Conservation (phyloP, 2,797 vertebrate genomes). For the Peromyscus nudipes region DNA sequence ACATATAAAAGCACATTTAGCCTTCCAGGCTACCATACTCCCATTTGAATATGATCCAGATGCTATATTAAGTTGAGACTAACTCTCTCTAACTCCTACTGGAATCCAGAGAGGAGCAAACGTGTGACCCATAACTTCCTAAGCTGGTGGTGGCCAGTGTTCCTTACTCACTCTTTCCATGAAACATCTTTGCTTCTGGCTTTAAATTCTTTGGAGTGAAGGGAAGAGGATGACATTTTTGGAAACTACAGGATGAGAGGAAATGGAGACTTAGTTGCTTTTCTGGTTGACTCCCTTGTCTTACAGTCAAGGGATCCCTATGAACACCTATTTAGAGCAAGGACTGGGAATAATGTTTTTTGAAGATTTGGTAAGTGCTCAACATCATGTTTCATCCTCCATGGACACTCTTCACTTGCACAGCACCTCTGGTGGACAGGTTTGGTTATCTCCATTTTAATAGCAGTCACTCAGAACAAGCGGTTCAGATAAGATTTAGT, state of each 20-base stretch:
- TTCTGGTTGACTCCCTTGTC: neutral
- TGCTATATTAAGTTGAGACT: neutral
- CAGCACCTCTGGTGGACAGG: neutral
- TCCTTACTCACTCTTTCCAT: neutral
- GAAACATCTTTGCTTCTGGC: neutral
- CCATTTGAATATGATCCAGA: conserved; percentile 15
- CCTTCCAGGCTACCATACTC: neutral
- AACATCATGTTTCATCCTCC: neutral
- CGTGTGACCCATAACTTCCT: neutral
- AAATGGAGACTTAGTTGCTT: neutral
- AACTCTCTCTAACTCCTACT: neutral
- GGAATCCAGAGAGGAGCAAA: neutral
- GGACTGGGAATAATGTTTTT: neutral
- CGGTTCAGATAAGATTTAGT: neutral
- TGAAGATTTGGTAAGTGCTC: neutral
- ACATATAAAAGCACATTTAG: neutral
- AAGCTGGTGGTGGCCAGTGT: neutral
- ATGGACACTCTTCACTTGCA: neutral
- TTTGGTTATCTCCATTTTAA: neutral
- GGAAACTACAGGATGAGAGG: neutral
- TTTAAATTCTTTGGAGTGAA: conserved; percentile 4
- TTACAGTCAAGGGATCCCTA: neutral
- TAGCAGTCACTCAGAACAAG: neutral
- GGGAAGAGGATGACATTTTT: neutral
- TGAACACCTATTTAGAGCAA: neutral